Evolutionary conservation across 2,888 invertebrate species (phyloP).

Genomic region (Agriopis marginaria): DNA sequence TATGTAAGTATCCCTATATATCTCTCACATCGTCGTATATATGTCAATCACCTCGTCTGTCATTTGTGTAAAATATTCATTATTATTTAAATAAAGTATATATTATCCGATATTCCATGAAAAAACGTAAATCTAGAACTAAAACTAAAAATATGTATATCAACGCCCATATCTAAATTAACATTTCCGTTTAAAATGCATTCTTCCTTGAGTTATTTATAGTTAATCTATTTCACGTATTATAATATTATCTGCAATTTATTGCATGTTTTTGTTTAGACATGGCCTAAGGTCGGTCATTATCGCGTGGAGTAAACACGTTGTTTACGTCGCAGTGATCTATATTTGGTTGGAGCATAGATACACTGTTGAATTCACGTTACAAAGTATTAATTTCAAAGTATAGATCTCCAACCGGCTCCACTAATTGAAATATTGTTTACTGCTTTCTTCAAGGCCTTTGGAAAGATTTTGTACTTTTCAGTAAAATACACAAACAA

Average conservation of each 20-base stretch:
- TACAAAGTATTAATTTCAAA: too few species aligned
- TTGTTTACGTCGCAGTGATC: constrained; percentile 17
- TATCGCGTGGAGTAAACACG: constrained; percentile 26
- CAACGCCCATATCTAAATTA: constrained; percentile 10
- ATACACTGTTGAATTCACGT: constrained; percentile 10
- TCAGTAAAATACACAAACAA: background rate
- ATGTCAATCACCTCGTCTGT: too few species aligned
- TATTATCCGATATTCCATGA: background rate
- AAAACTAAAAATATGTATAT: background rate
- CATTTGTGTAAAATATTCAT: too few species aligned
- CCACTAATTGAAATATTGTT: background rate
- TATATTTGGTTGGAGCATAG: constrained; percentile 9
- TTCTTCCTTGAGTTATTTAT: constrained; percentile 32
- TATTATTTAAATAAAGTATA: too few species aligned
- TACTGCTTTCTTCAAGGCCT: background rate
- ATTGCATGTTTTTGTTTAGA: constrained; percentile 32
- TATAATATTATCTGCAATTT: constrained; percentile 18
- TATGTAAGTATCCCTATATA: background rate
- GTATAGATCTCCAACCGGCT: background rate
- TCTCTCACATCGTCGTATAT: too few species aligned
- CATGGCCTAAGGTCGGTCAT: constrained; percentile 22
- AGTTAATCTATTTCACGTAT: constrained; percentile 3
- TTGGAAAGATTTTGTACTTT: background rate
- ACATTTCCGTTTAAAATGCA: constrained; percentile 4
- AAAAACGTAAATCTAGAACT: background rate